Percentiles rank a stretch among this genome's conserved stretches.
Evolutionary conservation across 2,797 vertebrate genomes (phyloP).

Genomic region (Periophthalmus magnuspinnatus): DNA sequence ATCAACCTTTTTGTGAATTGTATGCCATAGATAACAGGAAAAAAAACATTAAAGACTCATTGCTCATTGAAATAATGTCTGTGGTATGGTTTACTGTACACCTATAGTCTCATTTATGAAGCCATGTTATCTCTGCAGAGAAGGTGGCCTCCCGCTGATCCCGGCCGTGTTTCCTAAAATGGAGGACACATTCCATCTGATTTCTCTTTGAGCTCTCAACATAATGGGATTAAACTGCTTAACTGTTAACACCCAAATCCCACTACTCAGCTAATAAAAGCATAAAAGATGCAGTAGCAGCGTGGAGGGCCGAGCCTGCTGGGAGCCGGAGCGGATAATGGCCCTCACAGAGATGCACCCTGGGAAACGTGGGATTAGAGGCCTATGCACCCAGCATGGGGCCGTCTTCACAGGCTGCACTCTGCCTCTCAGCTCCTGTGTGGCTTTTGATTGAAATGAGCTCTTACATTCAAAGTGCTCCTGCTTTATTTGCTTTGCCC

Average conservation of each 20-base stretch:
- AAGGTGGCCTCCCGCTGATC: conserved; percentile 44
- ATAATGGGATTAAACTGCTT: conserved; percentile 59
- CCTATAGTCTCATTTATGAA: too few relatives aligned
- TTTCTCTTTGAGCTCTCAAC: conserved; percentile 60
- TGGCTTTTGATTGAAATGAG: not conserved
- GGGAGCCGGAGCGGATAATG: conserved; percentile 39
- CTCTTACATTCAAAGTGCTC: not conserved
- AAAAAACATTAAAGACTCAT: too few relatives aligned
- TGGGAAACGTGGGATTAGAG: conserved; percentile 4
- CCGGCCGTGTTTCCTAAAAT: conserved; percentile 55
- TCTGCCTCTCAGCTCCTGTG: not conserved
- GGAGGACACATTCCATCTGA: conserved; percentile 57
- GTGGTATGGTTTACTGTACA: too few relatives aligned
- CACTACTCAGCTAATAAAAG: conserved; percentile 63
- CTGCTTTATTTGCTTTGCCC: not conserved
- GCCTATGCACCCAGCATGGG: conserved; percentile 3
- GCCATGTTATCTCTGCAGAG: too few relatives aligned
- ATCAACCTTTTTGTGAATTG: too few relatives aligned
- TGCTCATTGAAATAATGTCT: too few relatives aligned
- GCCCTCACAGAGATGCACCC: conserved; percentile 28
- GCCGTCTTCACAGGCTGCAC: not conserved
- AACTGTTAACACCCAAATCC: conserved; percentile 54
- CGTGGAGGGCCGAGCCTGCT: conserved; percentile 37
- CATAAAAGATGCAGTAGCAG: conserved; percentile 62
- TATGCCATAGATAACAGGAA: too few relatives aligned